These are phyloP conservation scores for Clarias platycephalus DNA, from an alignment of 2,797 vertebrate genomes.

Conservation along the genomic window DNA sequence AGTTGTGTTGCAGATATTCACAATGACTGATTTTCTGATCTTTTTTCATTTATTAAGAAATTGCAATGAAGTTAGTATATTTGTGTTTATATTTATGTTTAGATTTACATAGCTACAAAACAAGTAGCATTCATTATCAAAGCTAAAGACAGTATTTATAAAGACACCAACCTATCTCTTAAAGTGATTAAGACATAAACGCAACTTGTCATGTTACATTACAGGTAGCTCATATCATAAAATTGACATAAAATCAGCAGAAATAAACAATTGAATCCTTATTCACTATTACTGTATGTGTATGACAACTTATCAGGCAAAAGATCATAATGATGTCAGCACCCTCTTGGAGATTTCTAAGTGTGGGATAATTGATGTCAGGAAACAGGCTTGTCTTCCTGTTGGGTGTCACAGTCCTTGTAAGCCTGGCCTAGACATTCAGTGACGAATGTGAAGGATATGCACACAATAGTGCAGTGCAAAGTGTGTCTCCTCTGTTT, in stretches of 20 bases:
- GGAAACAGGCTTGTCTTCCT: constrained; percentile 35
- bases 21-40: not conserved
- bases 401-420: constrained; percentile 20
- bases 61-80: not conserved
- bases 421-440: constrained; percentile 23
- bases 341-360: constrained; percentile 16
- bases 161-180: not conserved
- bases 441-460: constrained; percentile 44
- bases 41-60: not conserved
- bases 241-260: not conserved
- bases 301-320: not conserved
- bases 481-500: constrained; percentile 25
- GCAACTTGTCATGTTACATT: not conserved
- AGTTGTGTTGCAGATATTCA: not conserved
- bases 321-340: not conserved
- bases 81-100: not conserved
- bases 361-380: constrained; percentile 38
- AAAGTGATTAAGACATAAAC: not conserved
- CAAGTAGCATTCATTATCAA: not conserved
- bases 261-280: not conserved
- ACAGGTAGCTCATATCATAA: not conserved
- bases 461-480: constrained; percentile 41
- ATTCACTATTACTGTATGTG: not conserved
- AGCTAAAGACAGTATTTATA: not conserved
- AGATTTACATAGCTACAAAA: not conserved